Percentiles rank a stretch among this genome's conserved stretches.
phyloP scores from a whole-genome alignment of 2,888 invertebrate species.

The Cephus spinipes region DNA sequence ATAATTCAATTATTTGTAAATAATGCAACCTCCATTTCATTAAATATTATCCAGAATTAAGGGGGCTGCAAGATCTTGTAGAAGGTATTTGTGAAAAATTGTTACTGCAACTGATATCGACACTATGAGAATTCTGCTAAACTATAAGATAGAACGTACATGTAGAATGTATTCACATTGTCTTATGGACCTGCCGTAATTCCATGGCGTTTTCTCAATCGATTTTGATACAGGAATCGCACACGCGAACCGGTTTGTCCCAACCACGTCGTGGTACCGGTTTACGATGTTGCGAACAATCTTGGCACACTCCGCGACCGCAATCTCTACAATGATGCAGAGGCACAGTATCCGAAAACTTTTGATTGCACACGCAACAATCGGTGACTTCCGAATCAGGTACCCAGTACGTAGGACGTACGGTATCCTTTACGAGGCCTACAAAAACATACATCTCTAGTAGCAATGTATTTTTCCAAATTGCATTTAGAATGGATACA shows the following conservation, averaged over 20 bases:
- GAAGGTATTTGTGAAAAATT: neutral
- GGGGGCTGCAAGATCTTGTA: neutral
- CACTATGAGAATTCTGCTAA: neutral
- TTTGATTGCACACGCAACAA: conserved; percentile 75
- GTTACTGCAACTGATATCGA: neutral
- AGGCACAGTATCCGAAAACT: conserved; percentile 66
- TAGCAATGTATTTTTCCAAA: conserved; percentile 6
- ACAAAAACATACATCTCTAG: conserved; percentile 14
- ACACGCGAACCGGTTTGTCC: conserved; percentile 79
- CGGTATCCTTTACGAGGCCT: conserved; percentile 80
- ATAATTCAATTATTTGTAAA: too few species aligned
- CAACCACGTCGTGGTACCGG: conserved; percentile 83
- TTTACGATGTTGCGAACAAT: conserved; percentile 75
- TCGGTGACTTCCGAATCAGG: conserved; percentile 78
- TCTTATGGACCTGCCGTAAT: neutral
- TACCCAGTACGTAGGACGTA: conserved; percentile 83
- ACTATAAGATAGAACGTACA: neutral
- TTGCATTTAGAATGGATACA: neutral
- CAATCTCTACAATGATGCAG: conserved; percentile 74
- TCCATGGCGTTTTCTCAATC: conserved; percentile 35
- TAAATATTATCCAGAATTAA: neutral
- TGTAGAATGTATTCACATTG: neutral
- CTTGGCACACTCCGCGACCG: conserved; percentile 83
- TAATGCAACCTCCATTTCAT: too few species aligned
- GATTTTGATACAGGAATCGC: conserved; percentile 73